Conservation (phyloP, 2,888 invertebrate species). For the Drosophila eohydei region DNA sequence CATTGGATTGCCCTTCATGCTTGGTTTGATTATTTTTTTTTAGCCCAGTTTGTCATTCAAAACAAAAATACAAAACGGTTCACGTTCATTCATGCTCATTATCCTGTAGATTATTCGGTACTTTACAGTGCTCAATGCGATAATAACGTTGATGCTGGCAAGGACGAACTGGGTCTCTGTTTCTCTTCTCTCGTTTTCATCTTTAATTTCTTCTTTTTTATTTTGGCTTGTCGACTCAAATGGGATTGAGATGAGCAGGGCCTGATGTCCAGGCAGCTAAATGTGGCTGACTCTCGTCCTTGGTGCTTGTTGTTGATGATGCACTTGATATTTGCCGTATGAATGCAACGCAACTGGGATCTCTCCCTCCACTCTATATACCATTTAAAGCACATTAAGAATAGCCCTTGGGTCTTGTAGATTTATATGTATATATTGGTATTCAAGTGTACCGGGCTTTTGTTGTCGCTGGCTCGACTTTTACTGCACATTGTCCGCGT, state of each 20-base stretch:
- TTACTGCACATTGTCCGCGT: slow-evolving; percentile 57
- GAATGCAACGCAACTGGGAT: slow-evolving; percentile 58
- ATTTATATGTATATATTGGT: slow-evolving; percentile 12
- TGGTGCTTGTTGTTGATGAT: slow-evolving; percentile 68
- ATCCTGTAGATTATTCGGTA: slow-evolving; percentile 80
- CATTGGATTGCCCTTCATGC: slow-evolving; percentile 55
- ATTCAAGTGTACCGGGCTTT: slow-evolving; percentile 49
- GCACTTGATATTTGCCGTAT: slow-evolving; percentile 80
- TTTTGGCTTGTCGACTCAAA: slow-evolving; percentile 34
- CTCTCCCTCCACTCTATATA: slow-evolving; percentile 21
- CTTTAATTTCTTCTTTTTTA: neutral
- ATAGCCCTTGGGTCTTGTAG: slow-evolving; percentile 34
- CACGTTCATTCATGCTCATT: slow-evolving; percentile 78
- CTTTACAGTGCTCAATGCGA: slow-evolving; percentile 77
- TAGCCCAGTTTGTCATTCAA: slow-evolving; percentile 10
- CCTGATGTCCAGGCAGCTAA: slow-evolving; percentile 43
- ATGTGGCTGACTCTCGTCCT: slow-evolving; percentile 63
- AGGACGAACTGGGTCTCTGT: slow-evolving; percentile 51
- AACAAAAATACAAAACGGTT: slow-evolving; percentile 56
- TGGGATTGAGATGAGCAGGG: slow-evolving; percentile 18
- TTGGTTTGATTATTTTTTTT: slow-evolving; percentile 22
- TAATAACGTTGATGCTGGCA: slow-evolving; percentile 75
- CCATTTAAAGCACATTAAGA: slow-evolving; percentile 78
- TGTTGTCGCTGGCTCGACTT: slow-evolving; percentile 59
- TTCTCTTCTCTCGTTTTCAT: slow-evolving; percentile 1